Percentiles rank a stretch among this genome's conserved stretches.
Conservation (phyloP, 2,888 invertebrate genomes). For the Tetropium fuscum region DNA sequence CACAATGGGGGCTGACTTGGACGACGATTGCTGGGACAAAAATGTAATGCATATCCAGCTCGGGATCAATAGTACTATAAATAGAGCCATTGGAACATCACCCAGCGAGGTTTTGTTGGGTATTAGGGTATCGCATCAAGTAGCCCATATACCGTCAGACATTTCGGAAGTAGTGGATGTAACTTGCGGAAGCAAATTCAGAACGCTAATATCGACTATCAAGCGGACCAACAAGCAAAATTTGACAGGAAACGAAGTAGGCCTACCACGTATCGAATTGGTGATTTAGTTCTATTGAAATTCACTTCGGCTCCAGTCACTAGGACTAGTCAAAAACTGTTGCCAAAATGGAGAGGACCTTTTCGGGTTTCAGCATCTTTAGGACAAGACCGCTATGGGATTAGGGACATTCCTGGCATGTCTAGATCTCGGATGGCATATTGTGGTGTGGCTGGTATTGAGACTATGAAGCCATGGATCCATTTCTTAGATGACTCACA, state of each 20-base stretch:
- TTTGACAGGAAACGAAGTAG: background rate
- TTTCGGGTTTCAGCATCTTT: slow-evolving; percentile 22
- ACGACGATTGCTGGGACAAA: background rate
- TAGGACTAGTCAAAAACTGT: slow-evolving; percentile 33
- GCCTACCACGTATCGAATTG: slow-evolving; percentile 15
- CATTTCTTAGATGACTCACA: slow-evolving; percentile 7
- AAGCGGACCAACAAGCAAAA: background rate
- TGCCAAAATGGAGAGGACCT: slow-evolving; percentile 38
- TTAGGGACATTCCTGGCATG: slow-evolving; percentile 21
- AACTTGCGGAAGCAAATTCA: slow-evolving; percentile 15
- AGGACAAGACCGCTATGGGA: slow-evolving; percentile 27
- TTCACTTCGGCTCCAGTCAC: slow-evolving; percentile 25
- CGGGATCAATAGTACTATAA: slow-evolving; percentile 28
- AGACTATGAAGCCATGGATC: slow-evolving; percentile 15
- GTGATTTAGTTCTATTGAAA: slow-evolving; percentile 31
- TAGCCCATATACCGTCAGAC: background rate
- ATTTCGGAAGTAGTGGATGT: slow-evolving; percentile 17
- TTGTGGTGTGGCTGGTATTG: background rate
- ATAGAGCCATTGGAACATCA: slow-evolving; percentile 23
- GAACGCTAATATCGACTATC: background rate
- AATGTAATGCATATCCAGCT: slow-evolving; percentile 15
- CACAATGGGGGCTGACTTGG: background rate
- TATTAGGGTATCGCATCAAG: slow-evolving; percentile 11
- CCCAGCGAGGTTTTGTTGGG: slow-evolving; percentile 34
- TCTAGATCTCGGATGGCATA: background rate